Evolutionary conservation across 2,888 invertebrate species (phyloP), one percentile per base, ranked within the genome.

Genomic region (Drosophila quinaria): DNA sequence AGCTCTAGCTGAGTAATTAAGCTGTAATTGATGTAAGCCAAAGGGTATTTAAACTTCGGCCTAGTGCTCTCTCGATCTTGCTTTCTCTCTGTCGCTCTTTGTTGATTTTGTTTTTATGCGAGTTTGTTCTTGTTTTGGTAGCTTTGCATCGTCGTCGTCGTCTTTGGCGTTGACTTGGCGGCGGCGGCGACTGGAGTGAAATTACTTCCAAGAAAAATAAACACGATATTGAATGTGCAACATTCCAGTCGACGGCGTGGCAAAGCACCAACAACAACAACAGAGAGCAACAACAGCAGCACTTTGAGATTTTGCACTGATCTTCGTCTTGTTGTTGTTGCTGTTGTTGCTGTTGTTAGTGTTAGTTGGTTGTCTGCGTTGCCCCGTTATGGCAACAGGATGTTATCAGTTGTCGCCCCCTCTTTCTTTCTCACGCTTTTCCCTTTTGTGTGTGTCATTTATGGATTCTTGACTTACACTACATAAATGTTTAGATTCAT

Each of bases 221-320:
- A 89, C 80, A 88, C 89, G 83, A 83, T 83, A 83, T 83, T 88
- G 86, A 83, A 88, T 83, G 83, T 83, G 83, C 89, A 83, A 89
- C 83, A 83, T 83, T 88, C 87, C 89, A 74, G 72, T 75, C 76
- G 65, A 60, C 58, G 72, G 60, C 49, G 44, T 50, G 60, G 50
- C 58, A 58, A 31, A 39, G 15, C 42, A 54, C 4, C 35, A 44
- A 25, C 15, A 60, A 19, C 59, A 50, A 29, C 25, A 8, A 29
- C 29, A 29, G n/a, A 29, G 8, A 29, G 33, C 41, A 41, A 37
- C 47, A 25, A 42, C 52, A 35, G 58, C 59, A 69, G 25, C 55
- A 55, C 51, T 60, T 70, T 42, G 22, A 63, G 63, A 63, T 70
- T 49, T 76, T 70, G 59, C 71, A 70, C 33, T 50, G 42, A 37